A percentile compares a stretch with the other conserved stretches of the same genome.
phyloP scores from a whole-genome alignment of 2,113 vertebrate species.

The Crocuta crocuta region DNA sequence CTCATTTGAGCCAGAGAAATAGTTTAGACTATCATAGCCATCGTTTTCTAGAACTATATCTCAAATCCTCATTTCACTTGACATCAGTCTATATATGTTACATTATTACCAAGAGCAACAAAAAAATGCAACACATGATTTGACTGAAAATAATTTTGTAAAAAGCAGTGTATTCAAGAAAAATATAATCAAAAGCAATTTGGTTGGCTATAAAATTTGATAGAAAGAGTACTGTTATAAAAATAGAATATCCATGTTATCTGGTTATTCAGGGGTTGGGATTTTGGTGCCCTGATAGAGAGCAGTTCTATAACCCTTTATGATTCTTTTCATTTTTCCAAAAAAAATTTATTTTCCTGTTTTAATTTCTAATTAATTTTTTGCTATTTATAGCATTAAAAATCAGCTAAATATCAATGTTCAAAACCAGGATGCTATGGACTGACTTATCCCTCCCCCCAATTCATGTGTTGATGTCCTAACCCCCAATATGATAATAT shows the following conservation, averaged over 20 bases:
- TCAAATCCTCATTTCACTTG: not conserved
- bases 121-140: not conserved
- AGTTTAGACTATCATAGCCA: not conserved
- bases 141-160: constrained; percentile 11
- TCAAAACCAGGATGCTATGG: not conserved
- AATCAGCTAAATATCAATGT: not conserved
- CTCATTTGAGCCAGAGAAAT: constrained; percentile 8
- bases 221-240: not conserved
- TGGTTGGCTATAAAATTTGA: not conserved
- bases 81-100: not conserved
- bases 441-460: not conserved
- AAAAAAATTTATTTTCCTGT: not conserved
- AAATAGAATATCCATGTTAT: not conserved
- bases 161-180: not conserved
- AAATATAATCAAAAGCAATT: not conserved
- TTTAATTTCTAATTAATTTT: constrained; percentile 25
- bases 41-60: not conserved
- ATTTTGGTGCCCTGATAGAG: not conserved
- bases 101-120: not conserved
- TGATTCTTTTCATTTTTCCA: not conserved
- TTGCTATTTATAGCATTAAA: not conserved
- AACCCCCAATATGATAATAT: not conserved
- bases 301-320: not conserved
- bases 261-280: not conserved
- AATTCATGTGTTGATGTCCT: not conserved